Base-by-base conservation (phyloP, 2,113 vertebrate genomes). In the Stegostoma tigrinum region DNA sequence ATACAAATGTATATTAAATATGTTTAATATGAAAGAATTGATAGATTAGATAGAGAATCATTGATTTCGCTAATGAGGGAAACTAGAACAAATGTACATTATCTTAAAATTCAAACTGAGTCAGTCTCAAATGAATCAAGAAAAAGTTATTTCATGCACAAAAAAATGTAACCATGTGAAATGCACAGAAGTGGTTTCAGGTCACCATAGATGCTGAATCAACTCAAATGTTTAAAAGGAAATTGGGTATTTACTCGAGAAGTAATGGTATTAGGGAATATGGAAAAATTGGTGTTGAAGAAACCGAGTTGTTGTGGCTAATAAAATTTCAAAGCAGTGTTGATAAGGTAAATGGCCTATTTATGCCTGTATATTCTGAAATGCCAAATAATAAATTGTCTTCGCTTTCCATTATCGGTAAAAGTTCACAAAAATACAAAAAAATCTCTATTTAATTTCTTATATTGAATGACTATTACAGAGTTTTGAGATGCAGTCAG, bases 91-190 rank as follows among this genome's bases (percentile, higher is more conserved):
- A 66, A 93, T 61, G 1, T 45, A 52, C 15, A 90, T 30, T 30
- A 34, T 80, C 34, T 15, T 66, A 67, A 66, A 66, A 66, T 93
- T 93, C 89, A 93, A 93, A 93, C 89, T 93, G 61, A 93, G 89
- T 34, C 61, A 38, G 89, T 93, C 42, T 38, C 38, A 93, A 93
- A 17, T 91, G n/a, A 38, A 91, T n/a, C n/a, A n/a, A 93, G 5
- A 90, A n/a, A 34, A 93, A 2, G 21, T 7, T 45, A 17, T 93
- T 66, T 23, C 55, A 67, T n/a, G 66, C 61, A n/a, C 34, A 90
- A 42, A 15, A n/a, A 42, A 14, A 34, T 90, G 87, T 90, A 64
- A 55, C 30, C 34, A 91, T 66, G 55, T 93, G 61, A 61, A 17
- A 93, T 93, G 61, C 34, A 93, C 34, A 38, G 55, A 61, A 61